Evolutionary conservation across 2,113 vertebrate genomes (phyloP), one percentile per base, ranked within the genome.

Genomic region (Mionectes macconnelli): DNA sequence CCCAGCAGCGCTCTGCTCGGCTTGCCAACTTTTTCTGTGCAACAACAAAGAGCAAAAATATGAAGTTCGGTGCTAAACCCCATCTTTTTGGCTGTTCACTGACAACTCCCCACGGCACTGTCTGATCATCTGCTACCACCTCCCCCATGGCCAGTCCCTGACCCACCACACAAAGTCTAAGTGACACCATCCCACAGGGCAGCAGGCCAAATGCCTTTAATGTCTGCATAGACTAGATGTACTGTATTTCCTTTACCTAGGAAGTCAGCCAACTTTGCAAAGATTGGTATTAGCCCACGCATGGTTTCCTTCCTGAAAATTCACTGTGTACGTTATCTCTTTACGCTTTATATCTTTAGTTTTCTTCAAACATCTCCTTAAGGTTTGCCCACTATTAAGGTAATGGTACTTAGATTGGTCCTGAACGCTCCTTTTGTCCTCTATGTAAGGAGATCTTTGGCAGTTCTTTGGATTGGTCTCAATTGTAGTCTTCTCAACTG

Each of bases 201-300:
- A 89, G 35, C 50, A 81, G 72, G 76, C 87, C 94, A 96, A 95
- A 39, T 3, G 12, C 35, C 89, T 92, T 59, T 77, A 52, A 39
- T 67, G 39, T n/a, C 60, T 88, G 50, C 28, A 57, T 17, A 90
- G 90, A 90, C 68, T 47, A 67, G 89, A 90, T 93, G 89, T 94
- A 78, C 76, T 56, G 11, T 72, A 78, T 63, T 87, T 84, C 76
- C 86, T 93, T 94, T 90, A 90, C 78, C 93, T 94, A 94, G 86
- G 80, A 97, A 92, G 39, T 52, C 68, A 89, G 96, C 94, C 86
- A 96, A 67, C 73, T 94, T 90, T 67, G 30, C 69, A 87, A 75
- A 92, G 93, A 75, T 59, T 90, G 59, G 53, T 88, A 84, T 92
- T 86, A 95, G 42, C 76, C 89, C 83, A 87, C 6, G 2, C 91